Evolutionary conservation across 2,797 vertebrate species (phyloP), one percentile per base, ranked within the genome.

Genomic region (Lithobates pipiens): DNA sequence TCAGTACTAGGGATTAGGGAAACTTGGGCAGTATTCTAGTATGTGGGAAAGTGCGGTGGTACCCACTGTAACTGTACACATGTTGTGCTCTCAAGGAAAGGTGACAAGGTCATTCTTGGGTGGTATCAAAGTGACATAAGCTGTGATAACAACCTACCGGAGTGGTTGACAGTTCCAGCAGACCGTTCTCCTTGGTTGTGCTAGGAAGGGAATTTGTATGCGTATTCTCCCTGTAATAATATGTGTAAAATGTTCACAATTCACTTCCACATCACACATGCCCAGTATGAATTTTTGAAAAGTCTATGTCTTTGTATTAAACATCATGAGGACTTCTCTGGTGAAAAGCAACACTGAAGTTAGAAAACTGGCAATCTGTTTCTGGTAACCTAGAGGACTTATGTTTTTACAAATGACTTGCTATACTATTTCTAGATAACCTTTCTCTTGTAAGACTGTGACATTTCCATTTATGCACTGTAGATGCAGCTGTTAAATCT

Each of bases 101-200:
- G 39, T 39, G 9, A 6, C 50, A 54, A 18, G 11, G 10, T 54
- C 13, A 54, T 16, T 54, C 15, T 54, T 54, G 5, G 18, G 50
- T 54, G n/a, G 61, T 65, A 65, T 65, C 76, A 15, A 15, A 7
- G 25, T 1, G 21, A n/a, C 39, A 79, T 11, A 5, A 42, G 11
- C 13, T 57, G 63, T 32, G 1, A 32, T 36, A 80, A 71, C 29
- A 75, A 91, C 90, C 88, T 90, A 92, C 93, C 57, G 88, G 39
- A 78, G 84, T 89, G 89, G 84, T 89, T 70, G 88, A 57, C 34
- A 67, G 91, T 82, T 89, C 87, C 77, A 87, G 89, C 69, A 7
- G 88, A 57, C 87, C 80, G 2, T 91, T 91, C 63, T 86, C 89
- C 0, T 67, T 87, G 85, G 89, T 81, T 32, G 88, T 83, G 44